These are phyloP conservation scores for Tenualosa thibaudeaui DNA, from an alignment of 2,797 vertebrate species.

Conservation along the genomic window DNA sequence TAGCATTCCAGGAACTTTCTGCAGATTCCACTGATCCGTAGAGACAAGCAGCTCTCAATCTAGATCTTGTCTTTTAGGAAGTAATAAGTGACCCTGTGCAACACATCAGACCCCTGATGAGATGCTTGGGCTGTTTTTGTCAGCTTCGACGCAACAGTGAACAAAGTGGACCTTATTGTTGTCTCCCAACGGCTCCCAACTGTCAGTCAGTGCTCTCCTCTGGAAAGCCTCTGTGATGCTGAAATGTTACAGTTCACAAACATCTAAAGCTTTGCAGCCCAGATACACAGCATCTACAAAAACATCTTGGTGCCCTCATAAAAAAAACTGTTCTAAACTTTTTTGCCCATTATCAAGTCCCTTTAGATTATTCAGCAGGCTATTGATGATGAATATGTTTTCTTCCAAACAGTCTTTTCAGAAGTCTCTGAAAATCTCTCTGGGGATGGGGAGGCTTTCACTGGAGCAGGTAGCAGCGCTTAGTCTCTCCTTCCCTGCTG, in stretches of 20 bases:
- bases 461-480: too few species aligned
- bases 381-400: too few species aligned
- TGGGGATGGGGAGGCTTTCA: too few species aligned
- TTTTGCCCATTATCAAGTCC: not conserved
- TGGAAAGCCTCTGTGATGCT: not conserved
- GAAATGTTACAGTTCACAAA: too few species aligned
- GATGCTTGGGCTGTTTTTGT: not conserved
- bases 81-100: conserved; percentile 12
- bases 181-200: not conserved
- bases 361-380: not conserved
- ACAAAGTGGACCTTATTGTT: not conserved
- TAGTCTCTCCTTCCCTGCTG: too few species aligned
- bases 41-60: not conserved
- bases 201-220: not conserved
- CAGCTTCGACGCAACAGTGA: not conserved
- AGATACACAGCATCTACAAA: too few species aligned
- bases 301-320: too few species aligned
- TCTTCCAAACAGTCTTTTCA: too few species aligned
- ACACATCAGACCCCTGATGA: not conserved
- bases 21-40: not conserved
- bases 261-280: too few species aligned
- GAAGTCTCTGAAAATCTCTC: too few species aligned
- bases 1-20: not conserved
- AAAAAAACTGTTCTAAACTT: not conserved
- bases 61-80: not conserved